Evolutionary conservation across 2,113 vertebrate species (phyloP).

Genomic region (Lipotes vexillifer): DNA sequence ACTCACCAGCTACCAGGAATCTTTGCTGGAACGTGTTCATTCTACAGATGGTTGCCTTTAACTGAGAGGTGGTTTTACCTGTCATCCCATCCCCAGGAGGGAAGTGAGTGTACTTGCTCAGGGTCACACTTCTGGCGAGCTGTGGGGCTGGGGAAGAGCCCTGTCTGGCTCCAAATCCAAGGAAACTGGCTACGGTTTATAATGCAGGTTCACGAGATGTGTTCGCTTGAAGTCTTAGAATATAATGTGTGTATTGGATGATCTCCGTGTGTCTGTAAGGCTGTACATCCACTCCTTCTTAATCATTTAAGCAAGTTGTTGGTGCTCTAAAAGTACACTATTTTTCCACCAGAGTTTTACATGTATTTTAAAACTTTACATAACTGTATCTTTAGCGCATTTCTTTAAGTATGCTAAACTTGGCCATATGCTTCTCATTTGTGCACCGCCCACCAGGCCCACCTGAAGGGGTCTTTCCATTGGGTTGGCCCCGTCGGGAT

Average conservation of each 20-base stretch:
- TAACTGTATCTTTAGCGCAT: neutral
- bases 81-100: fast-evolving
- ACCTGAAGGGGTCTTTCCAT: fast-evolving
- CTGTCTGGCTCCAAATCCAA: neutral
- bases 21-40: fast-evolving
- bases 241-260: fast-evolving
- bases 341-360: neutral
- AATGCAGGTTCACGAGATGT: neutral
- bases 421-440: neutral
- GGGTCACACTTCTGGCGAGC: neutral
- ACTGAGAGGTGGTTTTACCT: neutral
- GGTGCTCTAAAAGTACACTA: neutral
- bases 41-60: too few relatives aligned
- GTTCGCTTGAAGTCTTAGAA: neutral
- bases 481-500: neutral
- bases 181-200: neutral
- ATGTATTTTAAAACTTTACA: neutral
- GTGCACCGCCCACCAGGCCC: fast-evolving
- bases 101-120: neutral
- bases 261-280: too few relatives aligned
- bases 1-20: neutral
- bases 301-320: neutral
- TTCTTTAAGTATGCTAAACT: neutral
- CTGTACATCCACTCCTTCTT: neutral
- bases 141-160: fast-evolving